phyloP scores from a whole-genome alignment of 1,140 invertebrate genomes.

The Samia ricini region DNA sequence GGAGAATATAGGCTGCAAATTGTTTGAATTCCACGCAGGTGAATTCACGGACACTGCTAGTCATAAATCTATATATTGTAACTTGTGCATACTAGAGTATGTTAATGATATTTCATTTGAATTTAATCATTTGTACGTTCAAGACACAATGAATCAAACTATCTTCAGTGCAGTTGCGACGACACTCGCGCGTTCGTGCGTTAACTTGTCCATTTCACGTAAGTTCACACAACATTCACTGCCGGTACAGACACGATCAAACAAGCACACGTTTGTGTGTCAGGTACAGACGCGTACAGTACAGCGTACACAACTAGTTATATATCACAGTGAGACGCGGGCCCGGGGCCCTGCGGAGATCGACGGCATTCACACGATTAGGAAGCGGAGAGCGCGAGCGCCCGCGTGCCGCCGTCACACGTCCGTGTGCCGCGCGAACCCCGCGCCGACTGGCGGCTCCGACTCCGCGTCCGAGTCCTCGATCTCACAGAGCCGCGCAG shows the following conservation, averaged over 20 bases:
- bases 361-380: constrained; percentile 7
- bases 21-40: too few relatives aligned
- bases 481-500: constrained; percentile 93
- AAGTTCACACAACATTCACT: too few relatives aligned
- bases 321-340: constrained; percentile 21
- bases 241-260: background rate
- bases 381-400: constrained; percentile 33
- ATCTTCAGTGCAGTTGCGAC: too few relatives aligned
- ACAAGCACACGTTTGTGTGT: background rate
- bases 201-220: too few relatives aligned
- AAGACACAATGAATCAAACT: too few relatives aligned
- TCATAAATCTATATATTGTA: too few relatives aligned
- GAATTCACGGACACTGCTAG: too few relatives aligned
- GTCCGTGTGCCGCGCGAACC: constrained; percentile 52
- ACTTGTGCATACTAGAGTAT: too few relatives aligned
- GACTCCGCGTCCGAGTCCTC: constrained; percentile 91
- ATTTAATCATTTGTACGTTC: too few relatives aligned
- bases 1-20: too few relatives aligned
- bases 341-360: constrained; percentile 8
- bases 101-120: too few relatives aligned
- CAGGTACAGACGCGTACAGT: constrained; percentile 8
- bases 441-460: constrained; percentile 20
- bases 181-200: too few relatives aligned
- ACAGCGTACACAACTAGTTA: constrained; percentile 14
- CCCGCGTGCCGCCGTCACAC: constrained; percentile 60